A percentile compares a stretch with the other conserved stretches of the same genome.
phyloP scores from a whole-genome alignment of 2,797 vertebrate species.

The Glyptemys insculpta region DNA sequence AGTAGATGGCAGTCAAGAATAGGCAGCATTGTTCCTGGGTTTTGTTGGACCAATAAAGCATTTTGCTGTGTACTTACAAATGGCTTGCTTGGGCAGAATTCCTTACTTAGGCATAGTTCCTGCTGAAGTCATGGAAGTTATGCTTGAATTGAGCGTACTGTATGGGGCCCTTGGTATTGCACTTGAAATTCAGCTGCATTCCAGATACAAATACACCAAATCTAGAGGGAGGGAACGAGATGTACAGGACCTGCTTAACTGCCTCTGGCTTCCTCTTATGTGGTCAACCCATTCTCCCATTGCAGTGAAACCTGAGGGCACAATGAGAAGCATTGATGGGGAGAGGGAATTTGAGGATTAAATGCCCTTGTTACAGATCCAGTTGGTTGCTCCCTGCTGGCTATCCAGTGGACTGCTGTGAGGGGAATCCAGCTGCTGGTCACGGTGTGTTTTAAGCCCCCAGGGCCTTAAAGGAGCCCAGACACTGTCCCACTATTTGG shows the following conservation, averaged over 20 bases:
- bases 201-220: background rate
- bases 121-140: background rate
- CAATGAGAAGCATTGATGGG: background rate
- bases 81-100: background rate
- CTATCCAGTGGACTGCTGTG: too few relatives aligned
- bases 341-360: background rate
- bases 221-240: background rate
- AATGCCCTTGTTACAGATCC: too few relatives aligned
- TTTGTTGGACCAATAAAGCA: background rate
- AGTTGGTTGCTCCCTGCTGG: too few relatives aligned
- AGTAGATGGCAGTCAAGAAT: background rate
- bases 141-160: background rate
- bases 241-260: background rate
- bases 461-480: too few relatives aligned
- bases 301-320: background rate
- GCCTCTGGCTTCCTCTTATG: background rate
- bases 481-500: too few relatives aligned
- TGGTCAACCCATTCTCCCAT: background rate
- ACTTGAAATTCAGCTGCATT: rapidly evolving
- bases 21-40: background rate
- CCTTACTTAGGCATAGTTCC: background rate
- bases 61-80: background rate
- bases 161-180: background rate
- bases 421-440: too few relatives aligned
- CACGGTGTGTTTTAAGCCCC: too few relatives aligned